Evolutionary conservation across 2,113 vertebrate species (phyloP), one percentile per base, ranked within the genome.

Genomic region (Strix uralensis): DNA sequence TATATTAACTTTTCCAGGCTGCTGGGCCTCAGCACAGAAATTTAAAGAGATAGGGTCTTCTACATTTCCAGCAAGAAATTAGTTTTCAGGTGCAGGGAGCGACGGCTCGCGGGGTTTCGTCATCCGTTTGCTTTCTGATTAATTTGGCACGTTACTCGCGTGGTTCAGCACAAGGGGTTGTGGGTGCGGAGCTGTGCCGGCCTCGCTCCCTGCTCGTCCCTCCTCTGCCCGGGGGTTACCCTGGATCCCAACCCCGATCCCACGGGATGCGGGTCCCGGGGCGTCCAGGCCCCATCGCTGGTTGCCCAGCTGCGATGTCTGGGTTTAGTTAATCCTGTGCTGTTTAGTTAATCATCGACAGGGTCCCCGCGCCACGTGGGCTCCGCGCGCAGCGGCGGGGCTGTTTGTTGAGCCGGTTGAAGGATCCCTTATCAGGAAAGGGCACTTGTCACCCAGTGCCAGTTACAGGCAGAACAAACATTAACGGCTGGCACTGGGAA

Each of bases 131-230:
- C 62, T 47, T 23, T 57, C 30, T 19, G 40, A 12, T 63, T 19
- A 7, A 23, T 1, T 18, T 23, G n/a, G 18, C 3, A 2, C 5
- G 2, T 69, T 30, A 30, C 21, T 59, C 29, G 57, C 52, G 3
- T 0, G 1, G 58, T 23, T 65, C 71, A 11, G 22, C 26, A 1
- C 4, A 1, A 8, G 40, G 62, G 44, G 2, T 3, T 0, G 2
- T 13, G 1, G 6, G 10, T 2, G 20, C 14, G 18, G 74, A 27
- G 26, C 57, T 5, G 17, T 4, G 17, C 44, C n/a, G 19, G 22
- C 72, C 36, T 59, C 4, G 0, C 70, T 42, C 22, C 3, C 0
- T 19, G 27, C 51, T 40, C 0, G 0, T 40, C 61, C 54, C 40
- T 66, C 6, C 58, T 9, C 46, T 71, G 29, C 57, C 54, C 0